Evolutionary conservation across 2,113 vertebrate genomes (phyloP), one percentile per base, ranked within the genome.

Genomic region (Myanophis thanlyinensis): DNA sequence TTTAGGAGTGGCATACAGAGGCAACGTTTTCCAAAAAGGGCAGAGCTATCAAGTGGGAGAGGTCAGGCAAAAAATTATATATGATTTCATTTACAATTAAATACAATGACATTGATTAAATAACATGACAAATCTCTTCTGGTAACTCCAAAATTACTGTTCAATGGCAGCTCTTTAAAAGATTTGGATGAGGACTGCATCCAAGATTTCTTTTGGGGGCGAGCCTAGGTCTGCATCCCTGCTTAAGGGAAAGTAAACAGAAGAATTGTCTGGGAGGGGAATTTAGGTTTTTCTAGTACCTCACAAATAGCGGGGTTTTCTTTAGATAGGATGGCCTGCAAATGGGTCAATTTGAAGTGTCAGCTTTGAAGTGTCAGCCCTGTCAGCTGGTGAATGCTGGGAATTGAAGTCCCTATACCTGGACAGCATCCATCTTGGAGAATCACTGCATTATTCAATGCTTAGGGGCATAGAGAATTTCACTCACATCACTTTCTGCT

Each of bases 181-280:
- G 35, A 80, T 40, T 40, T 22, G 35, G 73, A 40, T 80, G 35
- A 80, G 73, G 18, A 20, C 35, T 80, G 35, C 73, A 80, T 44
- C 35, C 73, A 44, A 22, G 2, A 80, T 9, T 22, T 18, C 2
- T 15, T 0, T 1, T 0, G 13, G 62, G 0, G 30, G 15, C n/a
- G 5, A 2, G 13, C 67, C 9, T 18, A 1, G 5, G 35, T 22
- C 22, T 80, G 18, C 35, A 80, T 22, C 73, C 18, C 40, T 8
- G 27, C 27, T 47, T 49, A 47, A 9, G 85, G 44, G 18, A 89
- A 10, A 10, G 2, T 11, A 80, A 40, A 35, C 30, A 27, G 30
- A 88, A 44, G 44, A 25, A 30, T 23, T 80, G 48, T 10, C 4
- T 44, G 13, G 27, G 5, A 40, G 9, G 73, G 22, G 47, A 46